Evolutionary conservation across 2,888 invertebrate genomes (phyloP), one percentile per base, ranked within the genome.

Genomic region (Hybos culiciformis): DNA sequence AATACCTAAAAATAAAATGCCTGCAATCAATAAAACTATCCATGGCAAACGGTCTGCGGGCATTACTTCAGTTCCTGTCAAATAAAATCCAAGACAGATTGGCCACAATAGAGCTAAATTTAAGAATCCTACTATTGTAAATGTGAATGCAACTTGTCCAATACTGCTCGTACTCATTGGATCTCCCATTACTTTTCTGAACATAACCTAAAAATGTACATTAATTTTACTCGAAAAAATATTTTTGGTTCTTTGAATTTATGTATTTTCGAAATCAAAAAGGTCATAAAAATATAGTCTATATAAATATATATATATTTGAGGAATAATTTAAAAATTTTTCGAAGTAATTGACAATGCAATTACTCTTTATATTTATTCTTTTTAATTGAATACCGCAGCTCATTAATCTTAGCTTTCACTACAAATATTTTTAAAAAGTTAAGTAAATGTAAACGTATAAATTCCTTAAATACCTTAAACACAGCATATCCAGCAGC

Each of bases 401-500:
- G n/a, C n/a, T n/a, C n/a, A n/a, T n/a, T 24, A 24, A 15, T 24
- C 3, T 5, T 2, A n/a, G 7, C n/a, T 21, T 20, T 21, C 7
- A 37, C 4, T 24, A 24, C 11, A 24, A 24, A 24, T 24, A 8
- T 24, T 24, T 24, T 24, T 24, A 6, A 24, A 8, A 24, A 24
- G 6, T 24, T 8, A 8, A 8, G 11, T 8, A 24, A 24, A 24
- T 24, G 11, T 24, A n/a, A n/a, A n/a, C n/a, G n/a, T n/a, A n/a
- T 24, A 11, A 8, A 11, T 24, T 11, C 24, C 11, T 8, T 8
- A 24, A 51, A 58, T 62, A 88, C 91, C 77, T 90, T 88, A 63
- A 93, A 94, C 50, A 93, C 87, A 42, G 93, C 93, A 51, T 91
- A 90, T 37, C 88, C 87, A 20, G 91, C 88, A 24, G 90, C 88